Conservation (phyloP, 2,888 invertebrate species). For the Philaethria dido region DNA sequence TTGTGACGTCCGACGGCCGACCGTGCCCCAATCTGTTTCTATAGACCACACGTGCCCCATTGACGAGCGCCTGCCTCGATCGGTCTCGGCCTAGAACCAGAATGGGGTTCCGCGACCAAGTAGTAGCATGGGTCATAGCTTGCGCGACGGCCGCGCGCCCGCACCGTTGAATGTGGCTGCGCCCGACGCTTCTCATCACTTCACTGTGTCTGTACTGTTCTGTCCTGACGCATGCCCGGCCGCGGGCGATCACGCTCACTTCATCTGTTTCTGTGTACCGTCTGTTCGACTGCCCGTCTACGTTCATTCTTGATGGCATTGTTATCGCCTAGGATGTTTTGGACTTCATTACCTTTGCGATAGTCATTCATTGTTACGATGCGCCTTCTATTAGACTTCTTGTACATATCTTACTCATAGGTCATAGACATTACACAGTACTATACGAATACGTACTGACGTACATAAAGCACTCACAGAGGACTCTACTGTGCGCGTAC, state of each 20-base stretch:
- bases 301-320: slow-evolving; percentile 78
- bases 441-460: slow-evolving; percentile 52
- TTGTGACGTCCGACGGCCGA: slow-evolving; percentile 81
- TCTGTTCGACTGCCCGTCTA: slow-evolving; percentile 77
- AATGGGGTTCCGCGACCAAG: slow-evolving; percentile 60
- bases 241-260: slow-evolving; percentile 83
- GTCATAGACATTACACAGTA: slow-evolving; percentile 63
- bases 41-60: slow-evolving; percentile 42
- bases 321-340: slow-evolving; percentile 73
- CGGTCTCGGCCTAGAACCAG: slow-evolving; percentile 49
- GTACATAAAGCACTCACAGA: slow-evolving; percentile 49
- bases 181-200: slow-evolving; percentile 83
- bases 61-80: slow-evolving; percentile 39
- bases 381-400: slow-evolving; percentile 81
- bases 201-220: slow-evolving; percentile 82
- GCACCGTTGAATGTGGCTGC: slow-evolving; percentile 83
- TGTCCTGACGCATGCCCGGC: slow-evolving; percentile 83
- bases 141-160: slow-evolving; percentile 82
- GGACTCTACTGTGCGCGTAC: slow-evolving; percentile 37
- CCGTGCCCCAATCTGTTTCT: slow-evolving; percentile 49
- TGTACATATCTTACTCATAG: slow-evolving; percentile 74
- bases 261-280: slow-evolving; percentile 82
- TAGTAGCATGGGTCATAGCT: slow-evolving; percentile 84
- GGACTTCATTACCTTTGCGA: slow-evolving; percentile 77
- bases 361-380: slow-evolving; percentile 79